These are phyloP conservation scores for Pelagia noctiluca DNA, from an alignment of 30 jellyfish, hydroid and myxozoan genomes.

Conservation along the genomic window DNA sequence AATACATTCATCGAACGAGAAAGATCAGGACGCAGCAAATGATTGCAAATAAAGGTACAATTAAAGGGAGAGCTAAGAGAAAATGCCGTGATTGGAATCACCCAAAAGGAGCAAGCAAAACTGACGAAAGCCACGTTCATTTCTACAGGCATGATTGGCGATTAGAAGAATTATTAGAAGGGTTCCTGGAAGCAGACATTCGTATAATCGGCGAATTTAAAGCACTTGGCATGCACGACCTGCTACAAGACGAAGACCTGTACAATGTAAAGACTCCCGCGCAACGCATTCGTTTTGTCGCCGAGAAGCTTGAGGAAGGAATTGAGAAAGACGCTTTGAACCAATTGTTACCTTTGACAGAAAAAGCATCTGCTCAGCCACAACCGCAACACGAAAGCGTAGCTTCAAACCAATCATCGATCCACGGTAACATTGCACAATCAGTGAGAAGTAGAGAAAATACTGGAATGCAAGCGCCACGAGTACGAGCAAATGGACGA, in stretches of 20 bases:
- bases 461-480: neutral
- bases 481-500: neutral
- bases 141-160: neutral
- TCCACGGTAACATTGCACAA: neutral
- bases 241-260: neutral
- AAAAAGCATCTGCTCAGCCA: too few species aligned
- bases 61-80: neutral
- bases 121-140: neutral
- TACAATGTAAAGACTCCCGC: neutral
- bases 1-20: constrained; percentile 14
- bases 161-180: neutral
- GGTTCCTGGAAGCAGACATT: neutral
- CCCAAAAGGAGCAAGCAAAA: constrained; percentile 11
- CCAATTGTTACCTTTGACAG: too few species aligned
- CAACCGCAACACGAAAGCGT: too few species aligned
- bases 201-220: constrained; percentile 1
- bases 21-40: neutral
- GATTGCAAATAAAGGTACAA: neutral
- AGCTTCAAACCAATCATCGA: neutral
- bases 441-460: neutral
- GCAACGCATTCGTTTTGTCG: neutral
- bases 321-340: neutral
- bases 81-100: constrained; percentile 8
- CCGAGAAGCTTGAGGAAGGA: neutral
- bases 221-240: constrained; percentile 1